These are phyloP conservation scores for Cricetomys ansorgei DNA, from an alignment of 2,113 vertebrate species.

Conservation along the genomic window DNA sequence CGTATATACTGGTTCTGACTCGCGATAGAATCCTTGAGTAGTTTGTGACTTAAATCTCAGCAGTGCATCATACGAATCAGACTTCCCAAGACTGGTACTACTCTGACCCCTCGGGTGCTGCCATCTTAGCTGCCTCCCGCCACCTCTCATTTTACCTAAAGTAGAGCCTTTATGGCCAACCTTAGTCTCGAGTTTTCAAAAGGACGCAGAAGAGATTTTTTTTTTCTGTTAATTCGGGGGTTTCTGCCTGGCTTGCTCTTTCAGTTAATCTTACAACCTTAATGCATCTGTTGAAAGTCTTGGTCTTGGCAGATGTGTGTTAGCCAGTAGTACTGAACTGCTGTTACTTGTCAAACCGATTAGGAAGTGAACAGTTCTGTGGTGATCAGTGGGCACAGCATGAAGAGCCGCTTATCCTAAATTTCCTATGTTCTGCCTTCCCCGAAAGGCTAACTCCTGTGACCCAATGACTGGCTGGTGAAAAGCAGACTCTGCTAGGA, in stretches of 20 bases:
- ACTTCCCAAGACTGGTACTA: not conserved
- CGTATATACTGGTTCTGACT: not conserved
- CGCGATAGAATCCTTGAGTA: not conserved
- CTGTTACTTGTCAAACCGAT: not conserved
- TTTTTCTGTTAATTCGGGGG: not conserved
- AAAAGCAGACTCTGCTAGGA: conserved; percentile 92
- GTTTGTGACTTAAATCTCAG: not conserved
- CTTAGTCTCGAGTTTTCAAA: conserved; percentile 1
- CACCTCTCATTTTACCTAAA: conserved; percentile 23
- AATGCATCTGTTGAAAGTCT: not conserved
- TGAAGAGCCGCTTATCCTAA: conserved; percentile 31
- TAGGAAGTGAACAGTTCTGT: not conserved
- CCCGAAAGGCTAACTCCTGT: conserved; percentile 79
- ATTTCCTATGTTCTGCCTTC: conserved; percentile 42
- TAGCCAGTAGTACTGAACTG: not conserved
- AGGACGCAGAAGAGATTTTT: not conserved
- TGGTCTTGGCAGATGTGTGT: not conserved
- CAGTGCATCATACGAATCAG: not conserved
- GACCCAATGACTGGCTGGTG: conserved; percentile 88
- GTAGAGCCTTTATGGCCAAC: not conserved
- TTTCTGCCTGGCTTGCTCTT: not conserved
- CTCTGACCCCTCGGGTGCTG: not conserved
- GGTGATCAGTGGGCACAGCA: not conserved
- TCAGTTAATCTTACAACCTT: not conserved
- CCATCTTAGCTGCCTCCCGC: conserved; percentile 5